Percentiles rank a stretch among this genome's conserved stretches.
Conservation (phyloP, 2,888 invertebrate species). For the Candidula unifasciata region DNA sequence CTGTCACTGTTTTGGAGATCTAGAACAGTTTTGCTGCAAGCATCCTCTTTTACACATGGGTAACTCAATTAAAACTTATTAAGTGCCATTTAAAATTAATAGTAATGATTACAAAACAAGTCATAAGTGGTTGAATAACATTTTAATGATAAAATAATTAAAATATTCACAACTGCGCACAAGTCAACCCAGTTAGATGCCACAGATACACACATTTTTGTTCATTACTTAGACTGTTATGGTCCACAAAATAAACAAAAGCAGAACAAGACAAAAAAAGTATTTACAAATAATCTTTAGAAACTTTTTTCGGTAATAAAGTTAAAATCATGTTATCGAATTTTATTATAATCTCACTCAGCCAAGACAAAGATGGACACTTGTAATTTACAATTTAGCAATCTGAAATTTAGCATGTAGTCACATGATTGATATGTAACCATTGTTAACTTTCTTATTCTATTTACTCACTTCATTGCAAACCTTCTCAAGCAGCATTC, state of each 20-base stretch:
- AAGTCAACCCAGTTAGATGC: not conserved
- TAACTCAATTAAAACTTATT: not conserved
- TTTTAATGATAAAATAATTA: constrained; percentile 1
- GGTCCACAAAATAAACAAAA: not conserved
- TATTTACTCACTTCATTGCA: too few species aligned
- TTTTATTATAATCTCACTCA: not conserved
- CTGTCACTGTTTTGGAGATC: too few species aligned
- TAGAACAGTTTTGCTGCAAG: too few species aligned
- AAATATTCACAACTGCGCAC: constrained; percentile 3
- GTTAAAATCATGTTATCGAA: not conserved
- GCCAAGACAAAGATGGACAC: too few species aligned
- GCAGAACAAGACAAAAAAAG: not conserved
- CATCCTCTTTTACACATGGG: too few species aligned
- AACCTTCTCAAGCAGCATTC: too few species aligned
- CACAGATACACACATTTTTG: constrained; percentile 5
- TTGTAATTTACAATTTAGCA: too few species aligned
- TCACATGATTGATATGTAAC: too few species aligned
- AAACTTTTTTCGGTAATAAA: not conserved
- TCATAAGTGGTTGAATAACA: not conserved
- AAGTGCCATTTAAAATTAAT: not conserved
- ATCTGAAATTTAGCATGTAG: too few species aligned
- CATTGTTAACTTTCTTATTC: too few species aligned
- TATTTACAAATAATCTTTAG: constrained; percentile 22
- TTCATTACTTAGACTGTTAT: constrained; percentile 22
- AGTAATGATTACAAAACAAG: not conserved